Base-by-base conservation (phyloP, 2,888 invertebrate genomes). In the Brachylomia viminalis region DNA sequence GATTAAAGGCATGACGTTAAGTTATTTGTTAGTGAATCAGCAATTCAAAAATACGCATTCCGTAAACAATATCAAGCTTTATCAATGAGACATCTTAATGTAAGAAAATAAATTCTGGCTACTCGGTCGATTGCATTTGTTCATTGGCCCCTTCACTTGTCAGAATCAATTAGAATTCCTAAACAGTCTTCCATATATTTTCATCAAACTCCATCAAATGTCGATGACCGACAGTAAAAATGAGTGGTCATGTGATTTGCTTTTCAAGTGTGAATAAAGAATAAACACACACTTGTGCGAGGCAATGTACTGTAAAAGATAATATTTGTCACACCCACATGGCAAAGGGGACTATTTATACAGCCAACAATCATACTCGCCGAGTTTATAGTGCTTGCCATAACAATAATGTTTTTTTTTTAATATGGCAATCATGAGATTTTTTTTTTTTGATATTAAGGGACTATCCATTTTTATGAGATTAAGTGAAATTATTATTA, bases 311-410 rank as follows among this genome's bases (percentile, higher is more conserved):
- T 84, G 83, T 83, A 73, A 88, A 74, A 80, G 54, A 90, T 89
- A 66, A 72, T 71, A 80, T 91, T 90, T 77, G 91, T 79, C 79
- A 88, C 92, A 88, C 88, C 79, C 90, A 89, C 84, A 83, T 88
- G 88, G 72, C 67, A 78, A 75, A 84, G 80, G 86, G 83, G 86
- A 47, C 70, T 72, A 59, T 79, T 78, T 73, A 86, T 68, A 73
- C 62, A 64, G 64, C 79, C 61, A 71, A 84, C 73, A 79, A 74
- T 74, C 70, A 83, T 65, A 33, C 80, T 69, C 61, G 30, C 61
- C 13, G 52, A 74, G 42, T 77, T 86, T 83, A 83, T 74, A 69
- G n/a, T 23, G 33, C 27, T 61, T 59, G 71, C 23, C 17, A 70
- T 86, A 71, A 77, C 79, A 71, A 65, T 54, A 56, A 82, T n/a